These are phyloP conservation scores for Liolophura sinensis DNA, from an alignment of 1,140 invertebrate genomes.

Conservation along the genomic window DNA sequence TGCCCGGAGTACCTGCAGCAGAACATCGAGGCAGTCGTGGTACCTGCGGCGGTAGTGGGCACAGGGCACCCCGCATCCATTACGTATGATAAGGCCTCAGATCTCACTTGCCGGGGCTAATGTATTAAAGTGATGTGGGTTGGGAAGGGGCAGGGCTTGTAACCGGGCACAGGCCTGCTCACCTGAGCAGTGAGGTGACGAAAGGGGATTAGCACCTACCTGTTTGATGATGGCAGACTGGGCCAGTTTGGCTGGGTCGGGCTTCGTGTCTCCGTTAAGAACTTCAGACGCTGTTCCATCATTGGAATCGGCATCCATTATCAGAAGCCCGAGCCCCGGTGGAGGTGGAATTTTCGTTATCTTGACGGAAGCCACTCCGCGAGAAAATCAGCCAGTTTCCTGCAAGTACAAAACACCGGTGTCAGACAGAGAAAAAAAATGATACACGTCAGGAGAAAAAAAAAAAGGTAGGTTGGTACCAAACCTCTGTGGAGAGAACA, in stretches of 20 bases:
- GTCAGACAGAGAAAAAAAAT: conserved; percentile 5
- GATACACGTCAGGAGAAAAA: conserved; percentile 4
- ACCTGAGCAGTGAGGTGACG: too few relatives aligned
- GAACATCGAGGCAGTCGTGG: not conserved
- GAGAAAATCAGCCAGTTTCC: not conserved
- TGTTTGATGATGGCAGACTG: conserved; percentile 58
- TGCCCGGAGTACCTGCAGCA: not conserved
- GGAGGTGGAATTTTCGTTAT: conserved; percentile 2
- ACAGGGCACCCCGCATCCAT: too few relatives aligned
- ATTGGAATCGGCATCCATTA: conserved; percentile 54
- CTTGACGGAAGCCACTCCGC: conserved; percentile 16
- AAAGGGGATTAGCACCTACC: conserved; percentile 28
- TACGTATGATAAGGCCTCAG: too few relatives aligned
- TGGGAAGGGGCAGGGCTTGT: too few relatives aligned
- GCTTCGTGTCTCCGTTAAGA: conserved; percentile 53
- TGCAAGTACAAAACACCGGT: not conserved
- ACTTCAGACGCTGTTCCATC: conserved; percentile 45
- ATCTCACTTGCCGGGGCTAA: too few relatives aligned
- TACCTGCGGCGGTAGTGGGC: too few relatives aligned
- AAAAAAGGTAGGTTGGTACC: conserved; percentile 3
- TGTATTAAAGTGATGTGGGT: too few relatives aligned
- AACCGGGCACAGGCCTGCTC: too few relatives aligned
- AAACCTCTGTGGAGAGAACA: not conserved
- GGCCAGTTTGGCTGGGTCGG: conserved; percentile 52
- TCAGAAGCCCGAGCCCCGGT: not conserved